Evolutionary conservation across 2,888 invertebrate species (phyloP).

Genomic region (Aproaerema taeniolella): DNA sequence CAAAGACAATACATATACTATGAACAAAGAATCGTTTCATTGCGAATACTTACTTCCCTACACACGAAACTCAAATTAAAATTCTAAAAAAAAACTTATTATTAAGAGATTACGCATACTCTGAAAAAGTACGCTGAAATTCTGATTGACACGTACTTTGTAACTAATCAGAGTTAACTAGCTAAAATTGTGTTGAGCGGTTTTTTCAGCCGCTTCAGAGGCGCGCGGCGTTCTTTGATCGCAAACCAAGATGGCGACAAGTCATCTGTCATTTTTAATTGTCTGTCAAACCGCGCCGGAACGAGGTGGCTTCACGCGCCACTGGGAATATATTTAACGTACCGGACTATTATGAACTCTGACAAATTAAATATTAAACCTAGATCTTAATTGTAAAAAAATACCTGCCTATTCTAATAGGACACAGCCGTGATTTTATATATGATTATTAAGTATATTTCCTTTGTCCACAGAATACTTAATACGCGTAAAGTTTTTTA

Average conservation of each 20-base stretch:
- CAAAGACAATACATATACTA: no score
- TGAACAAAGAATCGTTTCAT: no score
- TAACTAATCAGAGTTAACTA: constrained; percentile 47
- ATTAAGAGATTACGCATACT: no score
- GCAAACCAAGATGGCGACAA: constrained; percentile 52
- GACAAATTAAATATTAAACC: neutral
- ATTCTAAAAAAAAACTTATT: no score
- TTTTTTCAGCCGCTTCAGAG: constrained; percentile 35
- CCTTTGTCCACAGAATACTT: no score
- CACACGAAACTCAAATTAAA: no score
- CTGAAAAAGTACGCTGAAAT: no score
- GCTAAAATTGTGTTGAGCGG: constrained; percentile 52
- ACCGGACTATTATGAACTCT: constrained; percentile 1
- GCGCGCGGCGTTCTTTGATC: constrained; percentile 51
- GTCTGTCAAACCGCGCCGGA: constrained; percentile 56
- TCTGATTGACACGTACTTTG: constrained; percentile 44
- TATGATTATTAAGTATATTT: no score
- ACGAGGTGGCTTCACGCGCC: constrained; percentile 45
- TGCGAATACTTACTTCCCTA: no score
- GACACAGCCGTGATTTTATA: no score
- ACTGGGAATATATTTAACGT: constrained; percentile 56
- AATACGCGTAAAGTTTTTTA: no score
- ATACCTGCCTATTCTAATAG: no score
- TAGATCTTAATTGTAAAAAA: neutral
- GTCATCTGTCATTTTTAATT: constrained; percentile 76